phyloP scores from a whole-genome alignment of 1,140 invertebrate genomes.

The Manduca sexta region DNA sequence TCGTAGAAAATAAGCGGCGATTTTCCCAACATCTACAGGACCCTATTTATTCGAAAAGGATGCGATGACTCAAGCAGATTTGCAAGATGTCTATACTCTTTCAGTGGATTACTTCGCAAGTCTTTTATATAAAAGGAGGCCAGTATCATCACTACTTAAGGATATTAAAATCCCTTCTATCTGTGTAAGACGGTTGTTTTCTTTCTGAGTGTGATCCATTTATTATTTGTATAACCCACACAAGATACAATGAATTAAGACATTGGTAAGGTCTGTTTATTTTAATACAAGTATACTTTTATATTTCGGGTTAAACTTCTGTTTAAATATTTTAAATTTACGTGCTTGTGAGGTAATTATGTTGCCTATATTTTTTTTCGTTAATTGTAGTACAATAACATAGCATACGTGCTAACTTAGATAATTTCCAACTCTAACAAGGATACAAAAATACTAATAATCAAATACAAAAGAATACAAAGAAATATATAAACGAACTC shows the following conservation, averaged over 20 bases:
- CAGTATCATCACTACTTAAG: conserved; percentile 72
- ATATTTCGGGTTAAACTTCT: too few species aligned
- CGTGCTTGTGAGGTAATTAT: too few species aligned
- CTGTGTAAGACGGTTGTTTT: conserved; percentile 69
- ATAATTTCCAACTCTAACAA: too few species aligned
- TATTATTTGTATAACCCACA: conserved; percentile 48
- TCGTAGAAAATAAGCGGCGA: conserved; percentile 39
- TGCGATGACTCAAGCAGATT: conserved; percentile 68
- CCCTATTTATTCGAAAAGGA: conserved; percentile 68
- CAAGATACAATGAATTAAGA: conserved; percentile 21
- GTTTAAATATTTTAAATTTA: too few species aligned
- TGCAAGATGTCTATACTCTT: conserved; percentile 58
- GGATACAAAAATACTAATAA: too few species aligned
- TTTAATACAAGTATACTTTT: too few species aligned
- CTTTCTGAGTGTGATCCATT: conserved; percentile 47
- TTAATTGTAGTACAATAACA: too few species aligned
- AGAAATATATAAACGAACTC: too few species aligned
- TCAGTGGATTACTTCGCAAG: conserved; percentile 70
- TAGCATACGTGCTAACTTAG: too few species aligned
- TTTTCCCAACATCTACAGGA: conserved; percentile 42
- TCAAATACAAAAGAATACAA: too few species aligned
- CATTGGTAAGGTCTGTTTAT: background rate
- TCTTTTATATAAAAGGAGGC: conserved; percentile 63
- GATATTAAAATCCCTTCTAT: conserved; percentile 71
- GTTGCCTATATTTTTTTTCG: too few species aligned